Evolutionary conservation across 2,113 vertebrate genomes (phyloP), one percentile per base, ranked within the genome.

Genomic region (Philantomba maxwellii): DNA sequence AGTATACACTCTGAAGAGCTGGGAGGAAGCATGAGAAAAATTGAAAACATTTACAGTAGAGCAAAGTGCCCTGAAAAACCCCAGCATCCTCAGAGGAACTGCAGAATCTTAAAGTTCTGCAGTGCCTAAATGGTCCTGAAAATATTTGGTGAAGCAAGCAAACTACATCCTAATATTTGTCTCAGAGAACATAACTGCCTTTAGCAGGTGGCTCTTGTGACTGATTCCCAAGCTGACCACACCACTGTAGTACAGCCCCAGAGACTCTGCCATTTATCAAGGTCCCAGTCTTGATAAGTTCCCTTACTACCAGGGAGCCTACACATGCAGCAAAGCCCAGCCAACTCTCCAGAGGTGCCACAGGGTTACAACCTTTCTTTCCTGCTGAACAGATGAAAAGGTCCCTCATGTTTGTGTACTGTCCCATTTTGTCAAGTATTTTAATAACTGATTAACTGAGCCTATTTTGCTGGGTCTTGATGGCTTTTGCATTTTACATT

Each of bases 401-500:
- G 2, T 30, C 10, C 36, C 39, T 82, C 16, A 30, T 73, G 30
- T 53, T 81, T 57, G 6, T 3, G 25, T 5, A 64, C 43, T 45
- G 13, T 62, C 21, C 53, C 25, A 58, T 89, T 75, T 75, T 81
- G 39, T 11, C 57, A 75, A 53, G 83, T 4, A 51, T 87, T 94
- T 89, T 95, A 94, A 87, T 73, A 78, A 89, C 43, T 33, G 64
- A 57, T 73, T 75, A 62, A 75, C 15, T 82, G 39, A 77, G 25
- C 7, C 49, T 93, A 17, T 66, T 73, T n/a, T 93, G 26, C 8
- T 93, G 36, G 10, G 6, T 84, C 26, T 47, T 15, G 7, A 39
- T 53, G 43, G 14, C 39, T 91, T 90, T 58, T 55, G 7, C 30
- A 51, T 58, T 84, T 53, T 64, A 73, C 13, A 10, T 28, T 26